phyloP scores from a whole-genome alignment of 2,888 invertebrate species.

The Hydroisotoma schaefferi region DNA sequence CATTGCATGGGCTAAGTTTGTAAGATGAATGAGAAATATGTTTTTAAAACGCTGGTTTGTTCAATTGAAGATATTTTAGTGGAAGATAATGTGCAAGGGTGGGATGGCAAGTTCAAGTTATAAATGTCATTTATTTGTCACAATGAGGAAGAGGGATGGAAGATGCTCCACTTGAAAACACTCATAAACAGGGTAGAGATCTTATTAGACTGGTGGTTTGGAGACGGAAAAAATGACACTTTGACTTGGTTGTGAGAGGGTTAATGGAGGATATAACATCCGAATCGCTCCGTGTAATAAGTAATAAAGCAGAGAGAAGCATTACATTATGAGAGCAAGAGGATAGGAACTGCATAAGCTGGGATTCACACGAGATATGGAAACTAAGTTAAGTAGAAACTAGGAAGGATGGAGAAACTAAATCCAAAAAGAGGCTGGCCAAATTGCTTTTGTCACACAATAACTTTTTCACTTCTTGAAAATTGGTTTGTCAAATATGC shows the following conservation, averaged over 20 bases:
- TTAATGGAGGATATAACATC: slow-evolving; percentile 18
- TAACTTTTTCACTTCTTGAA: slow-evolving; percentile 41
- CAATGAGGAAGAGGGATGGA: not conserved
- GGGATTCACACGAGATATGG: slow-evolving; percentile 11
- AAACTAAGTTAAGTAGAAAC: not conserved
- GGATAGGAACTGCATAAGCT: slow-evolving; percentile 4
- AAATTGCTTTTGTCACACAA: slow-evolving; percentile 47
- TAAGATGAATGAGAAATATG: too few relatives aligned
- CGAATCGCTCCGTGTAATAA: slow-evolving; percentile 35
- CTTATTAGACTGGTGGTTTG: slow-evolving; percentile 4
- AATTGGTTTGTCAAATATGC: slow-evolving; percentile 46
- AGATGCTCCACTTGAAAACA: not conserved
- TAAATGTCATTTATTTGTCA: too few relatives aligned
- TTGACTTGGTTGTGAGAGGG: slow-evolving; percentile 9
- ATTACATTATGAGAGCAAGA: slow-evolving; percentile 6
- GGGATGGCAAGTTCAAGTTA: too few relatives aligned
- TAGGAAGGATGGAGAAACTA: slow-evolving; percentile 16
- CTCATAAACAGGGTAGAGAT: not conserved
- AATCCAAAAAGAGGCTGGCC: slow-evolving; percentile 37
- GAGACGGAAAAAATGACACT: slow-evolving; percentile 10
- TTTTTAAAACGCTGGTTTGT: too few relatives aligned
- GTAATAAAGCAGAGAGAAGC: slow-evolving; percentile 41
- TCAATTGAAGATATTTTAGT: too few relatives aligned
- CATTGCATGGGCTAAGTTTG: too few relatives aligned
- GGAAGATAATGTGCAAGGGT: too few relatives aligned